These are phyloP conservation scores for Drosophila carrolli DNA, from an alignment of 1,140 invertebrate genomes.

Conservation along the genomic window DNA sequence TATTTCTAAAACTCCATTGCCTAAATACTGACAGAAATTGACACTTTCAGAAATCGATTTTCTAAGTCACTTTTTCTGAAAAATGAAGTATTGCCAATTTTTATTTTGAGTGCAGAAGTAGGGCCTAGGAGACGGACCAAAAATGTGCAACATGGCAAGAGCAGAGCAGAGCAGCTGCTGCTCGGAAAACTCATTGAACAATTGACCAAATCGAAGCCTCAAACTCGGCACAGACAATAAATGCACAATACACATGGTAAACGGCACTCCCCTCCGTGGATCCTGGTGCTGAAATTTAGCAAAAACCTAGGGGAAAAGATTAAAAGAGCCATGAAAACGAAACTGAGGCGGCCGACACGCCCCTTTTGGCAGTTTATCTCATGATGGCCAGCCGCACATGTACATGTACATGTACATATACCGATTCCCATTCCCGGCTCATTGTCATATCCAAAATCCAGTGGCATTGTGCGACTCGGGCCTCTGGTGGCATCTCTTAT, in stretches of 20 bases:
- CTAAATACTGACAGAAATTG: too few relatives aligned
- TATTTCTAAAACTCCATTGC: too few relatives aligned
- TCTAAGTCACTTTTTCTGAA: too few relatives aligned
- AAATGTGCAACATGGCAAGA: conserved; percentile 46
- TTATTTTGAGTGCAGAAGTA: conserved; percentile 2
- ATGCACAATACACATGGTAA: conserved; percentile 34
- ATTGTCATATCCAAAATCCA: conserved; percentile 37
- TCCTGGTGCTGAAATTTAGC: conserved; percentile 40
- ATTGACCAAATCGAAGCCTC: conserved; percentile 72
- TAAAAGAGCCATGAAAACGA: conserved; percentile 64
- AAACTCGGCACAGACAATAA: conserved; percentile 54
- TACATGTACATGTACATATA: not conserved
- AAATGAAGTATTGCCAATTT: too few relatives aligned
- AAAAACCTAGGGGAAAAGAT: conserved; percentile 52
- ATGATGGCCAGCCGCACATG: not conserved
- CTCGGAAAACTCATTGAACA: conserved; percentile 73
- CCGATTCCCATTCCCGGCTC: not conserved
- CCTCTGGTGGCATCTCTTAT: conserved; percentile 63
- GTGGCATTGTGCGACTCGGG: conserved; percentile 34
- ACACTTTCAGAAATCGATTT: too few relatives aligned
- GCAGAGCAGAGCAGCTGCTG: conserved; percentile 63
- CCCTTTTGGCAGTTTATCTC: conserved; percentile 18
- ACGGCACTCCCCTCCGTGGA: not conserved
- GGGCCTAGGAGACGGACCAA: conserved; percentile 16
- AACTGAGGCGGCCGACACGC: conserved; percentile 27